A percentile compares a stretch with the other conserved stretches of the same genome.
phyloP scores from a whole-genome alignment of 2,113 vertebrate genomes.

The Nesoenas mayeri region DNA sequence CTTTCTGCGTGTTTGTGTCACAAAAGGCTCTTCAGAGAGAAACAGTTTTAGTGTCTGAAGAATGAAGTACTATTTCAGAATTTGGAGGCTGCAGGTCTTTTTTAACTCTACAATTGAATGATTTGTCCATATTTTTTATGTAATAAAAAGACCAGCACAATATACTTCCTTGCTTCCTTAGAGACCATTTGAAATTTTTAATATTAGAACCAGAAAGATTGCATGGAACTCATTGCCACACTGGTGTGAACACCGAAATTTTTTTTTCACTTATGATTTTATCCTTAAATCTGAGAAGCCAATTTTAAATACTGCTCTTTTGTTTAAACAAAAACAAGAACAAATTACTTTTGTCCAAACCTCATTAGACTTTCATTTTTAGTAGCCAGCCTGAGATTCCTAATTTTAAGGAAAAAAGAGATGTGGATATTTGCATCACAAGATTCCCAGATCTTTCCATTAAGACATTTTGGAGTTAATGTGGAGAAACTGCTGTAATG shows the following conservation, averaged over 20 bases:
- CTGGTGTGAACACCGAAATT: background rate
- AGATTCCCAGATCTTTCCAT: background rate
- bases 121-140: background rate
- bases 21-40: slow-evolving; percentile 34
- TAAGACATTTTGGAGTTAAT: background rate
- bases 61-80: slow-evolving; percentile 38
- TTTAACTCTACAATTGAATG: slow-evolving; percentile 1
- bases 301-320: background rate
- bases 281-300: background rate
- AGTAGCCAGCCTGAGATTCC: background rate
- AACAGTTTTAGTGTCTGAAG: background rate
- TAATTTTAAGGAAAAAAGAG: background rate
- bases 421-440: background rate
- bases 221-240: background rate
- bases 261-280: background rate
- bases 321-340: background rate
- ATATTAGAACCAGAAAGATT: background rate
- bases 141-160: background rate
- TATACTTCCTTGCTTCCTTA: background rate
- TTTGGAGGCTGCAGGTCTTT: background rate
- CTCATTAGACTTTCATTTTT: background rate
- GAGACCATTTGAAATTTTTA: slow-evolving; percentile 20
- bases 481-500: background rate
- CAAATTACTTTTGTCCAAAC: background rate
- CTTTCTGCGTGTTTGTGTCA: background rate